Percentiles rank a stretch among this genome's conserved stretches.
These are phyloP conservation scores for Mormyrops boulengeri DNA, from an alignment of 2,797 vertebrate genomes.

Conservation along the genomic window DNA sequence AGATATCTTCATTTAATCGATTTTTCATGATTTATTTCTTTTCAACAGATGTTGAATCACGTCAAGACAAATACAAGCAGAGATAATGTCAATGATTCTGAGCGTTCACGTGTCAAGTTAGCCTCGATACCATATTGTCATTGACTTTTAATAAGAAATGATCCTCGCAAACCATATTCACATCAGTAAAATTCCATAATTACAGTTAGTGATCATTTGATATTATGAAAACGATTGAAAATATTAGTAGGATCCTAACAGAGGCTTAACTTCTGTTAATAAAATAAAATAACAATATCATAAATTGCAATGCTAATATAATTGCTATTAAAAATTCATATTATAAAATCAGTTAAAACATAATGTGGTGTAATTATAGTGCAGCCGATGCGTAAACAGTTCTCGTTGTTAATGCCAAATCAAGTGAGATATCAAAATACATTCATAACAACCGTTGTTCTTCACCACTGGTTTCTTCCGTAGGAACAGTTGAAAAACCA, in stretches of 20 bases:
- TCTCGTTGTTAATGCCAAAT: neutral
- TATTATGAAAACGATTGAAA: neutral
- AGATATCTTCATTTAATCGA: neutral
- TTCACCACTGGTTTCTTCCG: neutral
- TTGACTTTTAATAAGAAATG: neutral
- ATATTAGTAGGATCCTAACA: neutral
- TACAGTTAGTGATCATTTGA: neutral
- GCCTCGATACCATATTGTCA: neutral
- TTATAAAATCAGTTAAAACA: neutral
- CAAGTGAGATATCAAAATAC: neutral
- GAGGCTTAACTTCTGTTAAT: neutral
- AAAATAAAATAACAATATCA: neutral
- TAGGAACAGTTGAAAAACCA: constrained; percentile 5
- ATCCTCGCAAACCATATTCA: neutral
- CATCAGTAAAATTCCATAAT: neutral
- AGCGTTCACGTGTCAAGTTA: neutral
- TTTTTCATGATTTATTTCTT: neutral
- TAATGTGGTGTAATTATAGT: neutral
- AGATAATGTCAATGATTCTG: neutral
- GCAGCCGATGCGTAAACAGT: neutral
- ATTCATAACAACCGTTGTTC: neutral
- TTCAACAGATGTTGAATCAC: neutral
- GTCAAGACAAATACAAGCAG: neutral
- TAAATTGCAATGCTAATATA: neutral
- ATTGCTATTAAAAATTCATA: neutral